Evolutionary conservation across 2,888 invertebrate genomes (phyloP).

Genomic region (Nephrotoma guestfalica): DNA sequence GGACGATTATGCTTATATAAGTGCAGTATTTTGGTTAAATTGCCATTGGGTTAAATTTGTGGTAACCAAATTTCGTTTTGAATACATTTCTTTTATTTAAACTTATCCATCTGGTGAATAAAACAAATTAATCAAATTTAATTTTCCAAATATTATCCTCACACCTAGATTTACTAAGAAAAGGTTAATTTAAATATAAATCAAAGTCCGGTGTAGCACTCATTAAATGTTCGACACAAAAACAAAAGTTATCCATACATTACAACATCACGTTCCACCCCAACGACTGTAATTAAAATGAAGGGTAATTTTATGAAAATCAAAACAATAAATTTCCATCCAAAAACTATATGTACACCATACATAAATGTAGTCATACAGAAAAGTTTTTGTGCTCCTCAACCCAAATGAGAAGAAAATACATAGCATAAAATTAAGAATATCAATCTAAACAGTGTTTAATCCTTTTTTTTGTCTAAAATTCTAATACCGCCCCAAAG

Average conservation of each 20-base stretch:
- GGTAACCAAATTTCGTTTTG: too few relatives aligned
- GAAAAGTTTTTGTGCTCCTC: not conserved
- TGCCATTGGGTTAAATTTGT: too few relatives aligned
- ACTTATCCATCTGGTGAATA: not conserved
- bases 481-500: not conserved
- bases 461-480: not conserved
- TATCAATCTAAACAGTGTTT: not conserved
- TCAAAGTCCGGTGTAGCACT: not conserved
- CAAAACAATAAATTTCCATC: not conserved
- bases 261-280: not conserved
- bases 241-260: not conserved
- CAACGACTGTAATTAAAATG: not conserved
- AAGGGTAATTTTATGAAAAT: not conserved
- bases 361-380: not conserved
- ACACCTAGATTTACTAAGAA: not conserved
- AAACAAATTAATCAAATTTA: not conserved
- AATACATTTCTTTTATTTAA: too few relatives aligned
- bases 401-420: not conserved
- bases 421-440: not conserved
- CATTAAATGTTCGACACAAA: not conserved
- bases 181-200: not conserved
- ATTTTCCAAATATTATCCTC: not conserved
- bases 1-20: too few relatives aligned
- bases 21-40: too few relatives aligned
- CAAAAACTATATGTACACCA: not conserved